phyloP scores from a whole-genome alignment of 1,140 invertebrate genomes.

The Chironomus striatipennis region DNA sequence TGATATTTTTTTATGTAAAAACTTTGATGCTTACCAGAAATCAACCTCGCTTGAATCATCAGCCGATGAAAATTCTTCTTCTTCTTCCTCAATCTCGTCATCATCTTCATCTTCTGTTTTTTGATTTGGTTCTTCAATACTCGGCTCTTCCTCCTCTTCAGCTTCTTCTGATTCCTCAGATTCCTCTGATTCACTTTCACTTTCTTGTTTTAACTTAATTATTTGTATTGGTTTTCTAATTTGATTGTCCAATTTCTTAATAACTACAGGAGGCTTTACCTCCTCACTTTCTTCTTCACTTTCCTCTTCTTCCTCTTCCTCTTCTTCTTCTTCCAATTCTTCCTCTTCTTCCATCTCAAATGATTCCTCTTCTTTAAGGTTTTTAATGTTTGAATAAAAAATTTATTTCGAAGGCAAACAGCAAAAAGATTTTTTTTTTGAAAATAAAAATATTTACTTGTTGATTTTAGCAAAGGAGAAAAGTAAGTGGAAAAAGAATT shows the following conservation, averaged over 20 bases:
- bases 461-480: too few relatives aligned
- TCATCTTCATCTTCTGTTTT: background rate
- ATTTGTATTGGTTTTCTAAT: too few relatives aligned
- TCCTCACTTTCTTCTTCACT: background rate
- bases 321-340: background rate
- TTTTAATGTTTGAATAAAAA: background rate
- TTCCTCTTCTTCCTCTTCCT: background rate
- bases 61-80: background rate
- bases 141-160: background rate
- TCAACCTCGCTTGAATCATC: background rate
- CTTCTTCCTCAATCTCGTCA: background rate
- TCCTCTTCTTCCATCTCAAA: slow-evolving; percentile 14
- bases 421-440: too few relatives aligned
- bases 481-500: too few relatives aligned
- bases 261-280: background rate
- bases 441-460: too few relatives aligned
- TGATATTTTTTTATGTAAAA: background rate
- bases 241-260: too few relatives aligned
- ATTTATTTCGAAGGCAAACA: too few relatives aligned
- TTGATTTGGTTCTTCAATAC: background rate
- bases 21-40: background rate
- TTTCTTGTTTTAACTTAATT: too few relatives aligned
- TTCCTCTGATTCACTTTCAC: too few relatives aligned
- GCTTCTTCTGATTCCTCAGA: background rate
- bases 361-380: too few relatives aligned